Evolutionary conservation across 2,113 vertebrate species (phyloP).

Genomic region (Loxodonta africana): DNA sequence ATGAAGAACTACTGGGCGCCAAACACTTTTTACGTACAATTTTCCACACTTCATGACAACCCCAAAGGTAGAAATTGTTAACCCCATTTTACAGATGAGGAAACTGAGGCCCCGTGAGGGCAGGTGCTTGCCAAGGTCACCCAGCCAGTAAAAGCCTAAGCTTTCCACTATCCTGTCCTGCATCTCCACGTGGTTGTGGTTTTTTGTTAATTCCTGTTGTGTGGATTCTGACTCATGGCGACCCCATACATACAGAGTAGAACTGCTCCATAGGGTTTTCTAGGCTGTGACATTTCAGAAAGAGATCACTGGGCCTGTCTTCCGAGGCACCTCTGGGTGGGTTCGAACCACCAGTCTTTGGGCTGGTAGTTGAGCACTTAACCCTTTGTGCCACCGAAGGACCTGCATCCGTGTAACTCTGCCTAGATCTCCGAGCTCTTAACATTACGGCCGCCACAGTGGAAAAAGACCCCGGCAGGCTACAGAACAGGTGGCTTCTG

Average conservation of each 20-base stretch:
- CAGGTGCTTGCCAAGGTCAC: neutral
- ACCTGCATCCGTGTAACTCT: neutral
- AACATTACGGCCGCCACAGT: neutral
- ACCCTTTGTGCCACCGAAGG: neutral
- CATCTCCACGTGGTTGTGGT: too few species aligned
- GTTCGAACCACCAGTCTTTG: neutral
- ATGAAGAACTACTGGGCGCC: neutral
- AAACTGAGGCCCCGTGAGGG: neutral
- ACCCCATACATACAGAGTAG: neutral
- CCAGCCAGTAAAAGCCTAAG: neutral
- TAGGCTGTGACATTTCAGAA: neutral
- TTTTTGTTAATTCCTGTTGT: neutral
- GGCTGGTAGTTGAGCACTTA: neutral
- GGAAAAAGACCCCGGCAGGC: neutral
- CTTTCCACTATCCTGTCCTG: accelerated
- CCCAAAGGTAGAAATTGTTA: neutral
- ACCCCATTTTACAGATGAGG: neutral
- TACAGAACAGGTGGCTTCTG: neutral
- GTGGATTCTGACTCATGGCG: neutral
- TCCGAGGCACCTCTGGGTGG: neutral
- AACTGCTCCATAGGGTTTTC: neutral
- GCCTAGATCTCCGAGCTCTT: neutral
- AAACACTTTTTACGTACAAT: neutral
- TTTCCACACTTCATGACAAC: neutral
- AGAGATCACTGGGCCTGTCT: neutral